These are phyloP conservation scores for Hypsopygia costalis DNA, from an alignment of 2,888 invertebrate species.

Conservation along the genomic window DNA sequence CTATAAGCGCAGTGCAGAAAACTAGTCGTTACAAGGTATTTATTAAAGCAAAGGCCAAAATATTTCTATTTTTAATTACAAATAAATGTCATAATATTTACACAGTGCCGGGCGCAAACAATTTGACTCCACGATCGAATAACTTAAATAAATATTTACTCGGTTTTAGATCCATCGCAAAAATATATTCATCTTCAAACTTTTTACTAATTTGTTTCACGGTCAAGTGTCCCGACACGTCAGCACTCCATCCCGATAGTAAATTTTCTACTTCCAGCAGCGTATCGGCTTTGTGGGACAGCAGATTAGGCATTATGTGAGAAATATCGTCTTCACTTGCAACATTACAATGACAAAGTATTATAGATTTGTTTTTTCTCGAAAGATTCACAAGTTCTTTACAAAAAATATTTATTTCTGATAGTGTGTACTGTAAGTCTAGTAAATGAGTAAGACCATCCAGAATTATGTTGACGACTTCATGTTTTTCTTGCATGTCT, in stretches of 20 bases:
- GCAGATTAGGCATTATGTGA: slow-evolving; percentile 77
- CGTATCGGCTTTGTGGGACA: slow-evolving; percentile 83
- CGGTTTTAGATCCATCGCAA: slow-evolving; percentile 43
- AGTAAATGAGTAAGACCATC: slow-evolving; percentile 88
- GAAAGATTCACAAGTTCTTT: slow-evolving; percentile 62
- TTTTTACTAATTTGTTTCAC: slow-evolving; percentile 68
- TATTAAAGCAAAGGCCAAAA: too few relatives aligned
- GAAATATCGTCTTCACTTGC: slow-evolving; percentile 80
- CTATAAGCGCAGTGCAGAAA: too few relatives aligned
- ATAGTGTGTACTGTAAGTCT: slow-evolving; percentile 80
- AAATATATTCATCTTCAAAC: slow-evolving; percentile 48
- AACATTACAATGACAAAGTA: slow-evolving; percentile 80
- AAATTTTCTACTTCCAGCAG: slow-evolving; percentile 83
- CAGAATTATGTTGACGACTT: slow-evolving; percentile 80
- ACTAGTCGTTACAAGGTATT: too few relatives aligned
- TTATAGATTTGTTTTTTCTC: slow-evolving; percentile 47
- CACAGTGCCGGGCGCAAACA: slow-evolving; percentile 85
- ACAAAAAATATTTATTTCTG: slow-evolving; percentile 72
- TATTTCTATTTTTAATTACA: too few relatives aligned
- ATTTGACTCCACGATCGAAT: slow-evolving; percentile 86
- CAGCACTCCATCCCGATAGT: slow-evolving; percentile 86
- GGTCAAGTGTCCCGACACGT: slow-evolving; percentile 85
- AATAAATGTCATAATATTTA: slow-evolving; percentile 21
- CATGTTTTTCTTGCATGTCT: slow-evolving; percentile 46
- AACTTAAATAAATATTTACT: slow-evolving; percentile 83